Evolutionary conservation across 2,888 invertebrate genomes (phyloP).

Genomic region (Listrodromus nycthemerus): DNA sequence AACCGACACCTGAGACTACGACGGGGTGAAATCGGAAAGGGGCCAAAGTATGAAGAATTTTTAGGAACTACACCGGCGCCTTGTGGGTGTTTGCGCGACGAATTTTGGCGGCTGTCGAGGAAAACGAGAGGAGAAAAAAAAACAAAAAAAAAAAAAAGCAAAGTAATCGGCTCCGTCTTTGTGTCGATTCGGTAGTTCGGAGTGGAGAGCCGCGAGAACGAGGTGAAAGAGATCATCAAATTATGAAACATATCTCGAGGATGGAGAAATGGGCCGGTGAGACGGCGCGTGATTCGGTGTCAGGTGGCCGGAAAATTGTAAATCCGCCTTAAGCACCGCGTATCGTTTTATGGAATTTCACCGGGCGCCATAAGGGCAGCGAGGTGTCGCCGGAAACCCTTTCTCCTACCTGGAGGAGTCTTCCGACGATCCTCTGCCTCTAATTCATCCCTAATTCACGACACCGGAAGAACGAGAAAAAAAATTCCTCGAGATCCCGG

Average conservation of each 20-base stretch:
- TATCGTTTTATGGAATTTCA: conserved; percentile 56
- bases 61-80: conserved; percentile 21
- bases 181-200: conserved; percentile 5
- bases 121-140: not conserved
- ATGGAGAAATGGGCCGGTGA: conserved; percentile 29
- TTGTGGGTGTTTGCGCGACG: conserved; percentile 70
- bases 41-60: conserved; percentile 16
- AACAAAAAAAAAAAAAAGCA: not conserved
- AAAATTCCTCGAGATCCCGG: conserved; percentile 12
- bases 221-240: conserved; percentile 36
- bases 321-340: conserved; percentile 36
- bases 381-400: conserved; percentile 71
- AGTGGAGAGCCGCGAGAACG: conserved; percentile 5
- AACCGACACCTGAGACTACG: conserved; percentile 1
- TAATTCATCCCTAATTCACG: conserved; percentile 40
- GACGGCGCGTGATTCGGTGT: conserved; percentile 56
- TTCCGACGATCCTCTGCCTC: conserved; percentile 3
- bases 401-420: conserved; percentile 46
- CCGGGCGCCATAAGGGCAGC: conserved; percentile 79
- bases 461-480: conserved; percentile 50
- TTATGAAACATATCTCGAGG: conserved; percentile 44
- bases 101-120: conserved; percentile 64
- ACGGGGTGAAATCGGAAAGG: conserved; percentile 24
- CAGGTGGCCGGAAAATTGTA: conserved; percentile 66
- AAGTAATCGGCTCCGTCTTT: conserved; percentile 13